Evolutionary conservation across 2,113 vertebrate genomes (phyloP).

Genomic region (Periophthalmodon schlosseri): DNA sequence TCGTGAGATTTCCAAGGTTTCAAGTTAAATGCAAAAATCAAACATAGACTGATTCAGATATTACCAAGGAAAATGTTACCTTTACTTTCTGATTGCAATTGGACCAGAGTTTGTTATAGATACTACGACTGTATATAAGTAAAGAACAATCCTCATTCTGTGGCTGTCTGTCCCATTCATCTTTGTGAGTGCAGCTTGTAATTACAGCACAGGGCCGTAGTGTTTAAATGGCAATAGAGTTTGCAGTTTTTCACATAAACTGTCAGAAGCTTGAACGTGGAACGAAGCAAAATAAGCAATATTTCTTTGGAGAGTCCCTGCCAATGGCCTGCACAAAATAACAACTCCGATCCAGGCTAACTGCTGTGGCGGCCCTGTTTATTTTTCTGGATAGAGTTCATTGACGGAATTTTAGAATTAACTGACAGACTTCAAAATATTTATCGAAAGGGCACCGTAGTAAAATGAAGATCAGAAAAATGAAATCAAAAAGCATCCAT

Average conservation of each 20-base stretch:
- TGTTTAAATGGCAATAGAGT: slow-evolving; percentile 68
- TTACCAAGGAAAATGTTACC: slow-evolving; percentile 38
- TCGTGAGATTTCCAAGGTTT: slow-evolving; percentile 62
- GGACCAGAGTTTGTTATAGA: slow-evolving; percentile 52
- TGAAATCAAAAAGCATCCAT: slow-evolving; percentile 72
- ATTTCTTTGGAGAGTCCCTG: slow-evolving; percentile 67
- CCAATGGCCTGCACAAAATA: slow-evolving; percentile 74
- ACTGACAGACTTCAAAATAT: slow-evolving; percentile 82
- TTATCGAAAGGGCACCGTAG: slow-evolving; percentile 76
- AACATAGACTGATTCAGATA: slow-evolving; percentile 40
- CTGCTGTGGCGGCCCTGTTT: slow-evolving; percentile 73
- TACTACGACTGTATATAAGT: slow-evolving; percentile 29
- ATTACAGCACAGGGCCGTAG: slow-evolving; percentile 64
- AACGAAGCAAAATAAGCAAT: slow-evolving; percentile 79
- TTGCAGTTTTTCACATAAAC: slow-evolving; percentile 76
- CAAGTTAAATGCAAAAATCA: slow-evolving; percentile 24
- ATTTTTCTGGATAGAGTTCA: slow-evolving; percentile 79
- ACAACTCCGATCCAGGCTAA: slow-evolving; percentile 66
- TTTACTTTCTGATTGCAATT: slow-evolving; percentile 44
- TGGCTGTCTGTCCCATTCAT: slow-evolving; percentile 46
- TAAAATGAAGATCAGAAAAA: slow-evolving; percentile 67
- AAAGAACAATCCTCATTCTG: slow-evolving; percentile 51
- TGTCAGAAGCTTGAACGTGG: slow-evolving; percentile 73
- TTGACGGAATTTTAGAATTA: slow-evolving; percentile 80
- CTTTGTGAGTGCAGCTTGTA: slow-evolving; percentile 60